phyloP scores from a whole-genome alignment of 2,888 invertebrate genomes.

The Lordiphosa andalusiaca region DNA sequence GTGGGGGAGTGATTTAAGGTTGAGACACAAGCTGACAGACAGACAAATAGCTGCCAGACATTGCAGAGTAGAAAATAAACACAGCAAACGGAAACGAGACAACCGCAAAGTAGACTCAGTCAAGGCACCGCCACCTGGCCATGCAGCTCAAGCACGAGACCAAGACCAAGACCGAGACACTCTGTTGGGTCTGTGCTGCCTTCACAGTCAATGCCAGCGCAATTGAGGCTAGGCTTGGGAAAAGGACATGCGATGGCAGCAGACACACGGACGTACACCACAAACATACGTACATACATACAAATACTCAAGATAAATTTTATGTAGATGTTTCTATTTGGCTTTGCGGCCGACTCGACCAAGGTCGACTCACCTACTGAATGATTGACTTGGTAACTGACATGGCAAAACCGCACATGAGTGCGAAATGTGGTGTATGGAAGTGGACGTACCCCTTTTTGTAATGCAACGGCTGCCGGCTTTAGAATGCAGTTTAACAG shows the following conservation, averaged over 20 bases:
- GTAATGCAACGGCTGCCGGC: too few species aligned
- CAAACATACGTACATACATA: too few species aligned
- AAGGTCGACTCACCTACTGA: constrained; percentile 7
- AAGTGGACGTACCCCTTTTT: too few species aligned
- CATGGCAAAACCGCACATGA: too few species aligned
- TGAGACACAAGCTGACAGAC: constrained; percentile 15
- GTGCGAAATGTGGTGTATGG: too few species aligned
- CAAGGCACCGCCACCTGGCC: constrained; percentile 33
- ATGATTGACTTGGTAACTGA: constrained; percentile 7
- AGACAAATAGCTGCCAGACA: constrained; percentile 37
- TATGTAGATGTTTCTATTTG: constrained; percentile 16
- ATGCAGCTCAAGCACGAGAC: constrained; percentile 28
- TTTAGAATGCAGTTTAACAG: too few species aligned
- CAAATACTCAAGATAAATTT: neutral
- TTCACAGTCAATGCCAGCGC: constrained; percentile 69
- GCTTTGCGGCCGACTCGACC: constrained; percentile 22
- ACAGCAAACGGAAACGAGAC: constrained; percentile 38
- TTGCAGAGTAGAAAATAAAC: constrained; percentile 43
- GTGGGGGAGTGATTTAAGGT: constrained; percentile 6
- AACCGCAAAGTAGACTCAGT: constrained; percentile 25
- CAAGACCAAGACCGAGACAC: constrained; percentile 41
- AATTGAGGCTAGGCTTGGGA: constrained; percentile 50
- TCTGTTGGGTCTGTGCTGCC: constrained; percentile 41
- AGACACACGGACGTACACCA: neutral
- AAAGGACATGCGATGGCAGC: constrained; percentile 12